These are phyloP conservation scores for Anthopleura xanthogrammica DNA, from an alignment of 92 coral and sea anemone genomes.

Conservation along the genomic window DNA sequence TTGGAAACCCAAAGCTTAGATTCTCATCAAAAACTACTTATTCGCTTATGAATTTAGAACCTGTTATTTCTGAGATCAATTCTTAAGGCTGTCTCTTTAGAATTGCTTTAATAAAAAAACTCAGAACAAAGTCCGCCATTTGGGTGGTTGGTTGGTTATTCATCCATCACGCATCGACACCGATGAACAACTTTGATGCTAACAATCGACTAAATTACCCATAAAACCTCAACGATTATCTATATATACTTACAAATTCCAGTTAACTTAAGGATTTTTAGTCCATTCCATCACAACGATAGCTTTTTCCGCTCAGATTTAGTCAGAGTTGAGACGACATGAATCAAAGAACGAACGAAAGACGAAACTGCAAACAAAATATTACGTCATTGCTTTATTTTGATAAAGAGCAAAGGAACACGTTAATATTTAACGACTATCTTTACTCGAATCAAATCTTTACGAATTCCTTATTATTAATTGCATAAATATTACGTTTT, in stretches of 20 bases:
- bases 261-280: background rate
- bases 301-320: background rate
- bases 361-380: background rate
- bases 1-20: background rate
- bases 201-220: background rate
- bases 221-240: background rate
- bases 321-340: background rate
- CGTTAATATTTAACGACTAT: background rate
- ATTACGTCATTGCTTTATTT: slow-evolving; percentile 6
- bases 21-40: background rate
- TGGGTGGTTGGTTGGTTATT: background rate
- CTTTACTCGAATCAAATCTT: background rate
- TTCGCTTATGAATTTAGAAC: background rate
- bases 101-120: background rate
- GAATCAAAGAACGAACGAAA: background rate
- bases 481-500: background rate
- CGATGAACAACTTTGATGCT: background rate
- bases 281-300: background rate
- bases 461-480: background rate
- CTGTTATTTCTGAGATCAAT: background rate
- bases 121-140: background rate
- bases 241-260: background rate
- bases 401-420: background rate
- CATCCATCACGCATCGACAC: background rate
- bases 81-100: background rate